Base-by-base conservation (phyloP, 1,140 invertebrate genomes). In the Procambarus clarkii region DNA sequence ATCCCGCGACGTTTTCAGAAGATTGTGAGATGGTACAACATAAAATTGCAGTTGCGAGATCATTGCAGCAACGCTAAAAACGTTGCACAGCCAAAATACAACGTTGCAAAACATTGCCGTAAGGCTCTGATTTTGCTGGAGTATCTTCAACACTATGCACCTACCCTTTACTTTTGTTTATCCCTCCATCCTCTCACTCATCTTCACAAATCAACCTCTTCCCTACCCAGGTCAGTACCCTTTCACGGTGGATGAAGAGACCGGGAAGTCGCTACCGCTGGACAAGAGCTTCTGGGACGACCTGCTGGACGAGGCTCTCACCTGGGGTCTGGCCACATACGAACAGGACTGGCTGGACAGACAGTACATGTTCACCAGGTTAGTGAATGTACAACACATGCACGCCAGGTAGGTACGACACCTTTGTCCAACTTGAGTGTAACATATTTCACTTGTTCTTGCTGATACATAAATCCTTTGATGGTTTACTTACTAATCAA, bases 251-350 rank as follows among this genome's bases (percentile, higher is more conserved):
- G 86, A 88, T 54, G 50, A 54, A 15, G 77, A 58, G 21, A 77
- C 46, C 0, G 46, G 21, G 0, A 88, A 80, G 86, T 46, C 91
- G 5, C 78, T 92, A 11, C 91, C 91, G 24, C 60, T 88, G 34
- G 91, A 92, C 15, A 21, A 69, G 64, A 60, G 18, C n/a, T 92
- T 92, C 45, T 92, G 91, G 91, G 76, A 88, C 45, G 64, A 92
- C 80, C 71, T 92, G 13, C 50, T 92, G 15, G 69, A 92, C 64
- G 79, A 83, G 21, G 86, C 91, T 21, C 15, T 60, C 24, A 24
- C 79, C 13, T 92, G 91, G 91, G 91, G 91, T 48, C 69, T 92
- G 24, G 86, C 45, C 15, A 85, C 86, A 11, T 92, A 92, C 50
- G 86, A 92, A 21, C 86, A 88, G 77, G 86, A 88, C 54, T 88